Percentiles rank a stretch among this genome's conserved stretches.
Conservation (phyloP, 2,113 vertebrate genomes). For the Oriolus oriolus region DNA sequence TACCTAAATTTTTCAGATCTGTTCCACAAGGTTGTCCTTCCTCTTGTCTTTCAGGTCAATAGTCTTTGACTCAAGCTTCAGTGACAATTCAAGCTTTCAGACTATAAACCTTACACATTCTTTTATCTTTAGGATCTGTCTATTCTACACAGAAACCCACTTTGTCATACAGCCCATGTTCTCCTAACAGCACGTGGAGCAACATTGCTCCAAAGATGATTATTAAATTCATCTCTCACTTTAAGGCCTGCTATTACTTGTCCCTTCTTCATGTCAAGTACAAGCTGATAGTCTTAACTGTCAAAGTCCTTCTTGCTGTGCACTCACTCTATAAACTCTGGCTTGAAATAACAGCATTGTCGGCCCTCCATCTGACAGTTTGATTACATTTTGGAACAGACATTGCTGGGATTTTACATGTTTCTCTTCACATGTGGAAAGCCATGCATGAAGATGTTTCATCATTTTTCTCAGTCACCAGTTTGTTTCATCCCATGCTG, state of each 20-base stretch:
- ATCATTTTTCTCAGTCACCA: neutral
- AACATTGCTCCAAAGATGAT: neutral
- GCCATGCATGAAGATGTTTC: neutral
- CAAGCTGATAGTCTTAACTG: neutral
- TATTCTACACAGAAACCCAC: neutral
- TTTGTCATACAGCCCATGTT: neutral
- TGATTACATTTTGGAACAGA: neutral
- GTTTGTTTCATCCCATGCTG: neutral
- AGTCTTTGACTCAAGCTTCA: neutral
- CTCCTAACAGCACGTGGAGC: neutral
- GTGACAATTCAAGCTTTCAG: neutral
- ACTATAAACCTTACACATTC: neutral
- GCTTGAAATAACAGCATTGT: neutral
- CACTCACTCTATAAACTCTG: neutral
- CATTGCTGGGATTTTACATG: neutral
- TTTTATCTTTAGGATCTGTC: neutral
- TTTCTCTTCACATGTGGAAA: neutral
- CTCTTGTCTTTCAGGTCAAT: neutral
- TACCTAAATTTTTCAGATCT: neutral
- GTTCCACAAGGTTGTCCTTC: neutral
- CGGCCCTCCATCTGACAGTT: neutral
- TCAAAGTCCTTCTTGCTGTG: neutral
- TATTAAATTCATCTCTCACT: neutral
- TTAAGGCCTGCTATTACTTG: neutral
- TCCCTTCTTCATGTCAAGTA: neutral